Evolutionary conservation across 2,113 vertebrate species (phyloP).

Genomic region (Brachypodius melanocephalos): DNA sequence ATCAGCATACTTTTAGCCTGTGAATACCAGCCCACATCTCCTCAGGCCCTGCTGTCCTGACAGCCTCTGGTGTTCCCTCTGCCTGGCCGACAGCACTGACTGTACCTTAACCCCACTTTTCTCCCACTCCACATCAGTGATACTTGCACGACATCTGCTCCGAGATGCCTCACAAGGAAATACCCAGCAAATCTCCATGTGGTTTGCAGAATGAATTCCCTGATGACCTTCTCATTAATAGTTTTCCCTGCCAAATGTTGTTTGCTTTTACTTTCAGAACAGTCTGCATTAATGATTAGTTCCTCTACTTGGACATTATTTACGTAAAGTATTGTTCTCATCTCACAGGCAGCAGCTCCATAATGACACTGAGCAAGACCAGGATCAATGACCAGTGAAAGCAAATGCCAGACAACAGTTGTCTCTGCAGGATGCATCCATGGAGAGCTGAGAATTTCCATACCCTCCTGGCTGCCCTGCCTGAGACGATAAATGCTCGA

Average conservation of each 20-base stretch:
- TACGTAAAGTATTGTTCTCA: background rate
- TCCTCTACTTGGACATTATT: background rate
- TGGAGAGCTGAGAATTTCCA: background rate
- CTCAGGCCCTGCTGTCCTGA: background rate
- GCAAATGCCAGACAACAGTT: background rate
- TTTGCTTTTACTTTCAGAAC: conserved; percentile 33
- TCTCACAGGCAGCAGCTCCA: background rate
- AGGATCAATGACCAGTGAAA: background rate
- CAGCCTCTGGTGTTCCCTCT: background rate
- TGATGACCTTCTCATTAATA: background rate
- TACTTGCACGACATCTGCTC: background rate
- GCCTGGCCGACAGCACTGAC: accelerated
- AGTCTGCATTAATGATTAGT: background rate
- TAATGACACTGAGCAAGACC: background rate
- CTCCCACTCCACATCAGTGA: accelerated
- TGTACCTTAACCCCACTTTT: background rate
- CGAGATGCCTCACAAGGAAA: background rate
- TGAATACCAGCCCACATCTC: background rate
- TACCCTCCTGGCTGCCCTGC: background rate
- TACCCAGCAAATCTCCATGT: background rate
- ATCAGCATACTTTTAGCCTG: background rate
- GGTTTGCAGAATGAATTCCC: background rate
- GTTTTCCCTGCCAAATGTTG: conserved; percentile 15
- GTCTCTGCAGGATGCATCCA: background rate
- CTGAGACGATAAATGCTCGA: background rate